A percentile compares a stretch with the other conserved stretches of the same genome.
phyloP scores from a whole-genome alignment of 1,140 invertebrate species.

The Bombus pyrosoma region DNA sequence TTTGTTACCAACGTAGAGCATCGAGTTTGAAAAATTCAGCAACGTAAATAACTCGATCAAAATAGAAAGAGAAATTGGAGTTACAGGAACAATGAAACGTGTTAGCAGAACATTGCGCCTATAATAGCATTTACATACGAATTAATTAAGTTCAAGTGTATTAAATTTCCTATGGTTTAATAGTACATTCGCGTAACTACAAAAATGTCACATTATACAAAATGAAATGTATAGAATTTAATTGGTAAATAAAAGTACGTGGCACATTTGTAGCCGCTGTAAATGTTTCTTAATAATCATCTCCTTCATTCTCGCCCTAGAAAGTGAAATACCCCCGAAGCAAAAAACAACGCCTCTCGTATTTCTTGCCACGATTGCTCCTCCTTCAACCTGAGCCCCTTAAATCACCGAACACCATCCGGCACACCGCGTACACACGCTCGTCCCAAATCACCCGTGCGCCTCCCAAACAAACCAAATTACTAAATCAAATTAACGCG shows the following conservation, averaged over 20 bases:
- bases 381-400: background rate
- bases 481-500: conserved; percentile 23
- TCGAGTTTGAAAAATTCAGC: background rate
- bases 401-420: background rate
- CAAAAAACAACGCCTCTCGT: too few species aligned
- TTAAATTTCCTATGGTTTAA: background rate
- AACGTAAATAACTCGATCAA: background rate
- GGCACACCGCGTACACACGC: background rate
- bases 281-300: background rate
- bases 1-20: background rate
- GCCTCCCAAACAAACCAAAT: conserved; percentile 16
- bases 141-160: background rate
- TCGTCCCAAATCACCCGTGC: background rate
- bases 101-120: background rate
- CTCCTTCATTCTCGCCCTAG: background rate
- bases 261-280: too few species aligned
- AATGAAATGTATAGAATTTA: background rate
- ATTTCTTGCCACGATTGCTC: background rate
- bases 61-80: background rate
- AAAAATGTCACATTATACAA: background rate
- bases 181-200: background rate
- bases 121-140: background rate
- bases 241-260: background rate
- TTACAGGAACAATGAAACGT: background rate
- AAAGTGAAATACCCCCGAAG: background rate